Conservation (phyloP, 2,888 invertebrate genomes). For the Chymomyza amoena region DNA sequence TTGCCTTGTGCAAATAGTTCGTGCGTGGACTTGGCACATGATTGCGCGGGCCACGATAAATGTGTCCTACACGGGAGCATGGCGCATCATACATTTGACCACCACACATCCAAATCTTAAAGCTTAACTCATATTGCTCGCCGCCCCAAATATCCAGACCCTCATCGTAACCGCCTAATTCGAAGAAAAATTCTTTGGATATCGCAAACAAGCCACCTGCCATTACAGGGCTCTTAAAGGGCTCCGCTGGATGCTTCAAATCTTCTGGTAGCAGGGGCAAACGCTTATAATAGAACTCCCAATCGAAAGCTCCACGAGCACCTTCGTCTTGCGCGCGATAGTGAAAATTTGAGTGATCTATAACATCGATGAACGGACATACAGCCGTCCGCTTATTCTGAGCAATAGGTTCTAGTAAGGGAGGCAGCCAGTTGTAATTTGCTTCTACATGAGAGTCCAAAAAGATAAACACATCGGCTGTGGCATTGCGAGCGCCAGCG, state of each 20-base stretch:
- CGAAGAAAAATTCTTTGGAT: constrained; percentile 95
- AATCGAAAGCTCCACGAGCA: constrained; percentile 96
- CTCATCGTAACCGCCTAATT: constrained; percentile 95
- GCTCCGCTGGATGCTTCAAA: constrained; percentile 72
- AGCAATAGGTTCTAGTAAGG: constrained; percentile 93
- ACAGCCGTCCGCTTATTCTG: constrained; percentile 90
- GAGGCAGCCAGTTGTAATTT: constrained; percentile 95
- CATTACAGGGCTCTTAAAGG: constrained; percentile 93
- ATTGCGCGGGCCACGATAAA: constrained; percentile 87
- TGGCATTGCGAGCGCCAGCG: constrained; percentile 89
- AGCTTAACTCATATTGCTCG: constrained; percentile 98
- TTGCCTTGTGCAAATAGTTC: constrained; percentile 85
- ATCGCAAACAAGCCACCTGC: constrained; percentile 99
- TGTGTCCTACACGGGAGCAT: constrained; percentile 95
- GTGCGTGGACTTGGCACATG: constrained; percentile 90
- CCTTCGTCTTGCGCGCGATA: constrained; percentile 97
- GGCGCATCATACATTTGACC: constrained; percentile 95
- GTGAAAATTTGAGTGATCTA: constrained; percentile 93
- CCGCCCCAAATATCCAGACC: constrained; percentile 98
- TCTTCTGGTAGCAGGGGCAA: constrained; percentile 83
- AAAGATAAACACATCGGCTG: constrained; percentile 90
- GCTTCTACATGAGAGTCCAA: constrained; percentile 95
- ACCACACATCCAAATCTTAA: constrained; percentile 98
- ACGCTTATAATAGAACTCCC: constrained; percentile 98
- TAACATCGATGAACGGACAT: constrained; percentile 98